phyloP scores from a whole-genome alignment of 2,888 invertebrate species.

The Arge pagana region DNA sequence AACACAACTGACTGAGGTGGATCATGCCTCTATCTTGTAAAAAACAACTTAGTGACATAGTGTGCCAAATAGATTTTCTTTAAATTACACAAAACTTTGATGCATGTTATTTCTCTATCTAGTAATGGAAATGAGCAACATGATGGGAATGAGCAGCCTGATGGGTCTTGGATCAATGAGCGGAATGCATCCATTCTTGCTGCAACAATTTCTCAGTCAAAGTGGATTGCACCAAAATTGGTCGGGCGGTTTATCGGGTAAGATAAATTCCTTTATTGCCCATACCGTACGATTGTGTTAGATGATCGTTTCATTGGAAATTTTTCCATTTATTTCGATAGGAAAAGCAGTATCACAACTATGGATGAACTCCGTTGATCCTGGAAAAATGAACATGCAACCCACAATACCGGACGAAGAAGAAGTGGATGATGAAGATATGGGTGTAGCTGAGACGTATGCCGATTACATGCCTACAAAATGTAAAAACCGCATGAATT shows the following conservation, averaged over 20 bases:
- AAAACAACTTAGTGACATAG: neutral
- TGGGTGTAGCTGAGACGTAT: constrained; percentile 98
- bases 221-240: constrained; percentile 53
- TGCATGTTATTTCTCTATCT: constrained; percentile 27
- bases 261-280: constrained; percentile 23
- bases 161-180: constrained; percentile 56
- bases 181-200: constrained; percentile 56
- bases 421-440: constrained; percentile 91
- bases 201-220: constrained; percentile 53
- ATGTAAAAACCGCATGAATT: constrained; percentile 66
- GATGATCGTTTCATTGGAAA: neutral
- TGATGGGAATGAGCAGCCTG: constrained; percentile 54
- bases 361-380: constrained; percentile 63
- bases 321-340: constrained; percentile 35
- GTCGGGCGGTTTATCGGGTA: constrained; percentile 52
- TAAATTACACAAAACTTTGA: neutral
- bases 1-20: neutral
- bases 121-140: constrained; percentile 55
- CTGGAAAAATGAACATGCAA: constrained; percentile 57
- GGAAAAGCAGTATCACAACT: constrained; percentile 66
- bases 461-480: constrained; percentile 98
- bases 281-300: neutral
- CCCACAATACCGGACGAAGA: constrained; percentile 67
- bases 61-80: neutral
- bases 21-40: neutral